Base-by-base conservation (phyloP, 2,888 invertebrate species). In the Synanthedon formicaeformis region DNA sequence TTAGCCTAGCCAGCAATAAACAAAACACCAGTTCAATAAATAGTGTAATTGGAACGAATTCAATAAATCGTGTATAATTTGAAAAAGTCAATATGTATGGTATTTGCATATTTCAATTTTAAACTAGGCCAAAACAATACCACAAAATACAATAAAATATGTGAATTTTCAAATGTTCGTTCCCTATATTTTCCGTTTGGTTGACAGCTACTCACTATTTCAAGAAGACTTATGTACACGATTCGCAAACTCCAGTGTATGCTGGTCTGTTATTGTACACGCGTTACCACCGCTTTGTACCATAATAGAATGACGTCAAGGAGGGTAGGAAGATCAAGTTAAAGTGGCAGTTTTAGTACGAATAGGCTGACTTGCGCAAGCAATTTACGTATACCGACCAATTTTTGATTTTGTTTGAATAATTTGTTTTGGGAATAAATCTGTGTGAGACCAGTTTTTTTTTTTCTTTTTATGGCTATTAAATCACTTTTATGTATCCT, bases 111-210 rank as follows among this genome's bases (percentile, higher is more conserved):
- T 45, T 45, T 45, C 45, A 45, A 45, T 45, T 45, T 6, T n/a
- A 45, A 45, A 45, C 45, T 45, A 14, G 45, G 45, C 14, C 13
- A 45, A 45, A 45, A 45, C 45, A 45, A 45, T 45, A 14, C n/a
- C 45, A 45, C 45, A 45, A 45, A 45, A 10, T 45, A 63, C 60
- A 63, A 61, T 59, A 61, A 63, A 61, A 59, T 56, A 63, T 53
- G 45, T 45, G 14, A 27, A 48, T 51, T 52, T 56, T 54, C 52
- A 55, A 57, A 50, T 51, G 53, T 56, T 56, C 55, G 56, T 57
- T 63, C 56, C 58, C 60, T 59, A 62, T 64, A 65, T 63, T 64
- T 64, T 51, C 51, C 14, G 45, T 45, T 56, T 57, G 52, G 56
- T 58, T 64, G 62, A 62, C 66, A 60, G 57, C 50, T 54, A 53